These are phyloP conservation scores for Chlorops oryzae DNA, from an alignment of 1,140 invertebrate genomes.

Conservation along the genomic window DNA sequence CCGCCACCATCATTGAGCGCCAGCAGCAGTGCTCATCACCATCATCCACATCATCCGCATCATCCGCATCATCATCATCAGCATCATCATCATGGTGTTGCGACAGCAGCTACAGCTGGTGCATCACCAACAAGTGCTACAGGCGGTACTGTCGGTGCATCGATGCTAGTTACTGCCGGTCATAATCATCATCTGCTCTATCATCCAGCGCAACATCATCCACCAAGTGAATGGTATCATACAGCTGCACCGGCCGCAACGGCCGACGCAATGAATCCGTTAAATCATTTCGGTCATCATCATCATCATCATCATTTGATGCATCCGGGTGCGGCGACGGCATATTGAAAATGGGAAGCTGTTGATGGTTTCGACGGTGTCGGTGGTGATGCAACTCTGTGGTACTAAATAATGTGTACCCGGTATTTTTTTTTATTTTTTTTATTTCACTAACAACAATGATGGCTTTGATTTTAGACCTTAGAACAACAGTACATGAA, in stretches of 20 bases:
- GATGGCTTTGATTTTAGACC: too few species aligned
- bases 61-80: constrained; percentile 36
- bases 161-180: constrained; percentile 32
- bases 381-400: too few species aligned
- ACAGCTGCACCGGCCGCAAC: constrained; percentile 50
- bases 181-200: constrained; percentile 46
- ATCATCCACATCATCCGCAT: constrained; percentile 32
- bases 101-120: constrained; percentile 22
- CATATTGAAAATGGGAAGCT: constrained; percentile 48
- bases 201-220: constrained; percentile 46
- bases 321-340: constrained; percentile 52
- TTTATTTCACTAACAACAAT: too few species aligned
- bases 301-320: constrained; percentile 49
- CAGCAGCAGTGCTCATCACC: constrained; percentile 23
- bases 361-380: too few species aligned
- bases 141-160: constrained; percentile 29
- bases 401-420: too few species aligned
- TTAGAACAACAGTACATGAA: too few species aligned
- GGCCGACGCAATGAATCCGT: constrained; percentile 60
- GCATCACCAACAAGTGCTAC: constrained; percentile 22
- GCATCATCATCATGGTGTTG: constrained; percentile 28
- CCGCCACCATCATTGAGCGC: constrained; percentile 30
- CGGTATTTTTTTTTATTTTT: too few species aligned
- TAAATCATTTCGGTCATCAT: constrained; percentile 53
- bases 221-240: constrained; percentile 43